Conservation (phyloP, 1,140 invertebrate genomes). For the Tetraneura akinire region DNA sequence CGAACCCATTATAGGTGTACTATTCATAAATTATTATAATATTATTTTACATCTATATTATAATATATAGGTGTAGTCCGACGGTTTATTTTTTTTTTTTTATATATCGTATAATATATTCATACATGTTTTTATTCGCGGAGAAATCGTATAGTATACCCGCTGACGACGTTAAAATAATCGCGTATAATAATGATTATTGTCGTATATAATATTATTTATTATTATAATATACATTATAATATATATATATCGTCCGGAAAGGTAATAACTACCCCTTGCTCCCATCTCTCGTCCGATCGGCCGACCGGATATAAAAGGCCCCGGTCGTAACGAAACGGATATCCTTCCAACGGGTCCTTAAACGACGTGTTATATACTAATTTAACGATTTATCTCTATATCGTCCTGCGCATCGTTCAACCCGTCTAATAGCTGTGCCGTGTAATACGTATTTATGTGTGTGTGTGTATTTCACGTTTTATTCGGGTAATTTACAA, state of each 20-base stretch:
- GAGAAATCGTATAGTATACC: neutral
- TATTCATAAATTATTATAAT: too few species aligned
- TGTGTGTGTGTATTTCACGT: too few species aligned
- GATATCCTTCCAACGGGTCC: constrained; percentile 18
- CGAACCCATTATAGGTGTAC: too few species aligned
- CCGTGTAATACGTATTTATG: too few species aligned
- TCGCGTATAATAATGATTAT: too few species aligned
- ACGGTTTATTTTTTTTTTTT: too few species aligned
- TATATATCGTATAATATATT: too few species aligned
- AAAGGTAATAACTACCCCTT: constrained; percentile 25
- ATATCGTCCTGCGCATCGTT: neutral
- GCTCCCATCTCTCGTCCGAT: neutral
- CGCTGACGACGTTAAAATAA: constrained; percentile 22
- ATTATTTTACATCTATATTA: neutral
- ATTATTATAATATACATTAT: neutral
- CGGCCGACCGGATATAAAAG: neutral
- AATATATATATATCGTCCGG: neutral
- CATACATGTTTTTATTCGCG: too few species aligned
- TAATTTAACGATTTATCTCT: constrained; percentile 41
- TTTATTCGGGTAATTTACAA: too few species aligned
- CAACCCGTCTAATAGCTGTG: too few species aligned
- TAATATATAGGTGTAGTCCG: too few species aligned
- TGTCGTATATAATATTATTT: constrained; percentile 10
- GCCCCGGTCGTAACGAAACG: constrained; percentile 34
- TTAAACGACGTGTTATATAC: constrained; percentile 5